These are phyloP conservation scores for Axinella damicornis DNA, from an alignment of 37 sponge, comb jelly and placozoan species.

Conservation along the genomic window DNA sequence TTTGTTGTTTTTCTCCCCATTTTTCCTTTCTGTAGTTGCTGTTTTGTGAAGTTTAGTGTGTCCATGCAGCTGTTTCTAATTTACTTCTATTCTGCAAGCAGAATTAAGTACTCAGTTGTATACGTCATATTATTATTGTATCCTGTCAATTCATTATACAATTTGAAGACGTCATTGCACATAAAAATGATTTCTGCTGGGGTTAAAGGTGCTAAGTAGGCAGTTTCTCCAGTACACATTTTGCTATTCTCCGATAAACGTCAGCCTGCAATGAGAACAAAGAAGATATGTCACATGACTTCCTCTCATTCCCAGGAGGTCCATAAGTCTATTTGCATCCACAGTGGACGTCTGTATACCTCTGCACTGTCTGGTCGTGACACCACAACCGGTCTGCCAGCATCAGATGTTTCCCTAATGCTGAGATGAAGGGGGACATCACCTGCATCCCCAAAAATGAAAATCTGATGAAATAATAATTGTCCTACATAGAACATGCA, in stretches of 20 bases:
- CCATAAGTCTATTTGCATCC: not conserved
- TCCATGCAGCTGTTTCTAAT: too few species aligned
- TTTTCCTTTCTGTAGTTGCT: too few species aligned
- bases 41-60: too few species aligned
- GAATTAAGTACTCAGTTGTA: too few species aligned
- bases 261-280: conserved; percentile 9
- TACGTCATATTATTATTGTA: too few species aligned
- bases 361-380: conserved; percentile 58
- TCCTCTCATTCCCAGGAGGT: too few species aligned
- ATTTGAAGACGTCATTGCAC: too few species aligned
- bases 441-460: conserved; percentile 31
- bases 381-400: conserved; percentile 74
- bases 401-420: conserved; percentile 68
- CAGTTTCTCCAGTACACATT: conserved; percentile 29
- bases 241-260: conserved; percentile 19
- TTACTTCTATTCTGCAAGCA: too few species aligned
- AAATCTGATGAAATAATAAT: not conserved
- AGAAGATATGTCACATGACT: too few species aligned
- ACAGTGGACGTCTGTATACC: conserved; percentile 6
- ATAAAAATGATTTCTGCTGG: too few species aligned
- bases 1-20: too few species aligned
- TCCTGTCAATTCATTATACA: too few species aligned
- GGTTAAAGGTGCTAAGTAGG: not conserved
- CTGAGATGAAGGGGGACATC: conserved; percentile 76
- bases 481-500: not conserved